Evolutionary conservation across 2,797 vertebrate species (phyloP).

Genomic region (Sebastolobus alascanus): DNA sequence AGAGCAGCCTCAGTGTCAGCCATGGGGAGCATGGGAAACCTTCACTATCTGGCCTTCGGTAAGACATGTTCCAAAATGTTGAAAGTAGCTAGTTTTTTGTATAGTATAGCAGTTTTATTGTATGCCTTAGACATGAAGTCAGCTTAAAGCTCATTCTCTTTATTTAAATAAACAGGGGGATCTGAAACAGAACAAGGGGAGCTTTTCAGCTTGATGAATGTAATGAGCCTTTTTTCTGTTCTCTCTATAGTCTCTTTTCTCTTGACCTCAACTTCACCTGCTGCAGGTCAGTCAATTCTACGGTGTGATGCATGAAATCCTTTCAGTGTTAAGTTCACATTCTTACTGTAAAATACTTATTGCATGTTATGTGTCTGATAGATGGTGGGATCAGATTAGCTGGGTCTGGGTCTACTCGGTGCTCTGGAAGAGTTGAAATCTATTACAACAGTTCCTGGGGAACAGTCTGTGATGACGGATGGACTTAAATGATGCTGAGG

Average conservation of each 20-base stretch:
- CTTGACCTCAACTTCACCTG: not conserved
- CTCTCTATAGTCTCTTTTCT: slow-evolving; percentile 12
- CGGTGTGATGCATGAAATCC: not conserved
- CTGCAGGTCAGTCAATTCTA: slow-evolving; percentile 16
- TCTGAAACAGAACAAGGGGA: too few relatives aligned
- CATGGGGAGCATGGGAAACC: too few relatives aligned
- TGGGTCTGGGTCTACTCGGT: not conserved
- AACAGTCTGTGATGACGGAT: slow-evolving; percentile 23
- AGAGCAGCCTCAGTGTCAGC: too few relatives aligned
- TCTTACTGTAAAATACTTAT: too few relatives aligned
- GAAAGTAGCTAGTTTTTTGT: too few relatives aligned
- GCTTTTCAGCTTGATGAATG: too few relatives aligned
- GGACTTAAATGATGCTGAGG: not conserved
- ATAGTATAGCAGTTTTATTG: too few relatives aligned
- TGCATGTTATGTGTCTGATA: too few relatives aligned
- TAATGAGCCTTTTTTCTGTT: not conserved
- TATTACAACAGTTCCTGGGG: slow-evolving; percentile 7
- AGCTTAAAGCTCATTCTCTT: not conserved
- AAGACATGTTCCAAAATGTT: too few relatives aligned
- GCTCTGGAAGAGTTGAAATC: slow-evolving; percentile 57
- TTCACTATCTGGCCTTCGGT: too few relatives aligned
- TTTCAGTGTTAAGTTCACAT: not conserved
- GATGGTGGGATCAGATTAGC: not conserved
- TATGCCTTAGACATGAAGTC: not conserved
- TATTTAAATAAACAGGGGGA: too few relatives aligned